These are phyloP conservation scores for Dromiciops gliroides DNA, from an alignment of 2,113 vertebrate species.

Conservation along the genomic window DNA sequence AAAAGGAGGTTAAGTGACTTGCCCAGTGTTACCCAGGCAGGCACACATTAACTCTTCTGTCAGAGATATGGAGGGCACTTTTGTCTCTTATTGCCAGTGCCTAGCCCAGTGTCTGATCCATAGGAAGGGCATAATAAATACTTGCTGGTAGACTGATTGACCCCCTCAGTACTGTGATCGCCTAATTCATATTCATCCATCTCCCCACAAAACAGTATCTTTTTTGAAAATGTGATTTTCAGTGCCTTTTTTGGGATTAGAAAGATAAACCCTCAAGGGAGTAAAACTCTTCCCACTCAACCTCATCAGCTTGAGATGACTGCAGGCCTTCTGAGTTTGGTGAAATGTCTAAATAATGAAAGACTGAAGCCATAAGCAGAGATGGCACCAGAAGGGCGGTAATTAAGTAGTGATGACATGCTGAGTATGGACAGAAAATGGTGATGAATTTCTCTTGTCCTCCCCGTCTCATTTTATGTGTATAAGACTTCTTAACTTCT, in stretches of 20 bases:
- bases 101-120: neutral
- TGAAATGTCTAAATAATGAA: constrained; percentile 60
- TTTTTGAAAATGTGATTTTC: constrained; percentile 15
- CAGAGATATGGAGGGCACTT: neutral
- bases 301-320: constrained; percentile 15
- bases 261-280: constrained; percentile 31
- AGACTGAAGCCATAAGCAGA: constrained; percentile 53
- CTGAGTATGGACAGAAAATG: constrained; percentile 45
- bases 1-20: neutral
- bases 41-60: neutral
- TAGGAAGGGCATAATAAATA: neutral
- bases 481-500: constrained; percentile 51
- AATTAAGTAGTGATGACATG: constrained; percentile 59
- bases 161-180: neutral
- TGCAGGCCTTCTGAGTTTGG: constrained; percentile 18
- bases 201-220: constrained; percentile 9
- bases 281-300: constrained; percentile 24
- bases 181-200: constrained; percentile 26
- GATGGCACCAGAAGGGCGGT: constrained; percentile 9
- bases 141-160: neutral
- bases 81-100: neutral
- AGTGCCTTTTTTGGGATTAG: constrained; percentile 35
- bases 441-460: constrained; percentile 46
- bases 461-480: constrained; percentile 36
- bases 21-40: neutral